These are phyloP conservation scores for Drosophila oshimai DNA, from an alignment of 1,140 invertebrate genomes.

Conservation along the genomic window DNA sequence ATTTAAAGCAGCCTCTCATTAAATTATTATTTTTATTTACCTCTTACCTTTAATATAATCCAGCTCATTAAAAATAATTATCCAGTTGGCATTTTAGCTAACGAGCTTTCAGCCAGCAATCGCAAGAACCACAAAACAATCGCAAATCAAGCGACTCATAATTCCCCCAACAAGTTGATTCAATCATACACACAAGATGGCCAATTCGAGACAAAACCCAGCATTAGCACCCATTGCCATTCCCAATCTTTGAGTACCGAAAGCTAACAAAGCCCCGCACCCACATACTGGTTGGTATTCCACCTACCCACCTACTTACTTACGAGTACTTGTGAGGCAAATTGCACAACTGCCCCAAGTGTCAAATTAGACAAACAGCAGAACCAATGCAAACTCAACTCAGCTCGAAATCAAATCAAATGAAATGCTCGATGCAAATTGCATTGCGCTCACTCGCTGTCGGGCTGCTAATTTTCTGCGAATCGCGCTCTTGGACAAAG, in stretches of 20 bases:
- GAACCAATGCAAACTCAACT: slow-evolving; percentile 40
- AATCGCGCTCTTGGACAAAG: slow-evolving; percentile 41
- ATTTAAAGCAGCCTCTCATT: not conserved
- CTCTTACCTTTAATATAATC: not conserved
- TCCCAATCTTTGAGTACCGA: slow-evolving; percentile 32
- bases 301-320: slow-evolving; percentile 14
- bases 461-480: slow-evolving; percentile 64
- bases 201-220: slow-evolving; percentile 39
- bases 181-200: slow-evolving; percentile 35
- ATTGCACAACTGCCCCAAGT: slow-evolving; percentile 69
- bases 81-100: slow-evolving; percentile 28
- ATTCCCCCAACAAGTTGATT: slow-evolving; percentile 16
- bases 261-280: slow-evolving; percentile 41
- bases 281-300: slow-evolving; percentile 1
- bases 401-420: slow-evolving; percentile 34
- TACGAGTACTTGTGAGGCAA: too few species aligned
- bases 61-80: slow-evolving; percentile 36
- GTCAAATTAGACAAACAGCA: slow-evolving; percentile 75
- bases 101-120: not conserved
- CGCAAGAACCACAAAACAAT: not conserved
- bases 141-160: not conserved
- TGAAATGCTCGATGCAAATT: slow-evolving; percentile 56
- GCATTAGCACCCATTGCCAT: slow-evolving; percentile 53
- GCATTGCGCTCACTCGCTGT: slow-evolving; percentile 37
- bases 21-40: not conserved